Percentiles rank a stretch among this genome's conserved stretches.
These are phyloP conservation scores for Latrodectus geometricus DNA, from an alignment of 1,140 invertebrate genomes.

Conservation along the genomic window DNA sequence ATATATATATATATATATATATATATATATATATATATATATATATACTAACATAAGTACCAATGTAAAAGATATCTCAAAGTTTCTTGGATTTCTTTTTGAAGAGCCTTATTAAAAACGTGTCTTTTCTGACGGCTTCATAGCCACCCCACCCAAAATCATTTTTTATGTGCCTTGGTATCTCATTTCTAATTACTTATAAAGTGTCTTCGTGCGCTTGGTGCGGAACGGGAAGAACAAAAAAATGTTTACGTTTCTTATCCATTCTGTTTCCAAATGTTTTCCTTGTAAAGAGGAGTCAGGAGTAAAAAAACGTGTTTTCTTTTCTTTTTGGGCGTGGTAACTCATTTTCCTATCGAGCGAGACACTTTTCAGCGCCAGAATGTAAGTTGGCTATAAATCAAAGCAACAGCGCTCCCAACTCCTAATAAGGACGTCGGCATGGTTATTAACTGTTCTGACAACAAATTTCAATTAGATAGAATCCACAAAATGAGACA, in stretches of 20 bases:
- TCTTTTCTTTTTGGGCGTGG: conserved; percentile 12
- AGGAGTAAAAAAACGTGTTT: not conserved
- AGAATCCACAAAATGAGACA: not conserved
- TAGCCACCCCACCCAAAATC: no score
- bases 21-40: no score
- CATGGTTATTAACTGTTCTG: conserved; percentile 35
- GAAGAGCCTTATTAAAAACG: no score
- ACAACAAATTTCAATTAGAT: conserved; percentile 55
- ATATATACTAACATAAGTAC: no score
- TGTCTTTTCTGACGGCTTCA: no score
- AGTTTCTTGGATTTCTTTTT: no score
- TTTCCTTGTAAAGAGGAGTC: conserved; percentile 18
- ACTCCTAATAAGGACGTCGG: conserved; percentile 48
- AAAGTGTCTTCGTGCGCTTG: no score
- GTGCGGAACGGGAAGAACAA: not conserved
- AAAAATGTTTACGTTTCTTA: conserved; percentile 4
- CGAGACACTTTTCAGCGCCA: conserved; percentile 20
- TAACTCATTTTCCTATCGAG: not conserved
- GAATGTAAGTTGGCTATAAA: conserved; percentile 25
- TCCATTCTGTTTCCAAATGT: conserved; percentile 12
- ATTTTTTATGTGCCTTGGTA: no score
- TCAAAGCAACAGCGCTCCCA: conserved; percentile 21
- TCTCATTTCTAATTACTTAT: no score
- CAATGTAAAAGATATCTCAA: no score
- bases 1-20: no score